phyloP scores from a whole-genome alignment of 2,888 invertebrate species.

The Pegoplata infirma region DNA sequence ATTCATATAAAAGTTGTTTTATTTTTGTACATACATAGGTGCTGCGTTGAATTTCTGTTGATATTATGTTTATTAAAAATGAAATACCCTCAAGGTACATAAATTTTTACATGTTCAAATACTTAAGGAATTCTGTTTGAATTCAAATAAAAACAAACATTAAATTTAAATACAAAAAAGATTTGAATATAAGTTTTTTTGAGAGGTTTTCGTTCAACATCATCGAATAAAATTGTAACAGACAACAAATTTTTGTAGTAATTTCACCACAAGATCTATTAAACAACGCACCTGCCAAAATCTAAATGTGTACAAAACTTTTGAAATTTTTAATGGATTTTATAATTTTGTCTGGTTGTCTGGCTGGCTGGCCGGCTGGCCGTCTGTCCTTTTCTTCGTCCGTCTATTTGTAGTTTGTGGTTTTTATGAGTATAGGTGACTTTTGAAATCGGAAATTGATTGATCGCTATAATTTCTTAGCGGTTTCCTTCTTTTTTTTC shows the following conservation, averaged over 20 bases:
- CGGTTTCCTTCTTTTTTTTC: conserved; percentile 24
- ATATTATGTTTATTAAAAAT: not conserved
- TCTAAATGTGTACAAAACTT: not conserved
- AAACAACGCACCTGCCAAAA: conserved; percentile 22
- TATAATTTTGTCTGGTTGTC: not conserved
- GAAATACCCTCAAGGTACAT: conserved; percentile 4
- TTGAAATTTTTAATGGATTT: not conserved
- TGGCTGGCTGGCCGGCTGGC: too few relatives aligned
- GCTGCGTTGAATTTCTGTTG: not conserved
- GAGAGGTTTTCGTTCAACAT: not conserved
- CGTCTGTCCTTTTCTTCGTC: too few relatives aligned
- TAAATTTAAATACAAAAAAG: not conserved
- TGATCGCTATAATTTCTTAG: conserved; percentile 25
- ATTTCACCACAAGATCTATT: not conserved
- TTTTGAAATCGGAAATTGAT: conserved; percentile 38
- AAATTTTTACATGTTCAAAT: conserved; percentile 14
- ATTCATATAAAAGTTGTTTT: not conserved
- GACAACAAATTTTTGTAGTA: not conserved
- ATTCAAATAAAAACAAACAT: not conserved
- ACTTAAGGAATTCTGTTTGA: not conserved
- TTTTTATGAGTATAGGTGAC: conserved; percentile 2
- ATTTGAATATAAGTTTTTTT: not conserved
- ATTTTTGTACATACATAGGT: too few relatives aligned
- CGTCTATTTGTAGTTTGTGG: not conserved
- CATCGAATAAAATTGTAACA: not conserved